Base-by-base conservation (phyloP, 2,797 vertebrate species). In the Podargus strigoides region DNA sequence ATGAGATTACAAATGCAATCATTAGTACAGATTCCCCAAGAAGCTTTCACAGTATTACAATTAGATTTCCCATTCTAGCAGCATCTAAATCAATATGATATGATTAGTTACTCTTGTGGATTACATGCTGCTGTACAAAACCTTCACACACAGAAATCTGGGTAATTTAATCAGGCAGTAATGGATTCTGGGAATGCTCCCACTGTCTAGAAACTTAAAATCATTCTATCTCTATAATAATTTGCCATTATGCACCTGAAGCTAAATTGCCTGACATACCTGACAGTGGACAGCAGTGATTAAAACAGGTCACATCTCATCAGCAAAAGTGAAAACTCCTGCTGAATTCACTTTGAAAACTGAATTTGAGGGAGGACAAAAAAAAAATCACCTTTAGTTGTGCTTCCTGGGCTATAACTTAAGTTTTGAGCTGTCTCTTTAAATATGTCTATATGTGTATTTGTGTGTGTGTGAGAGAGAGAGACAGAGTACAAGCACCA, bases 91-190 rank as follows among this genome's bases (percentile, higher is more conserved):
- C 98, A 98, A 98, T 98, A 97, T 97, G 95, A 97, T 98, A 97
- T 98, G 98, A 98, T 98, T 98, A 98, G 97, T 97, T 97, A 95
- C 97, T 97, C 94, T 91, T 36, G 74, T 97, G 97, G 97, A 97
- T 98, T 98, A 98, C 97, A 98, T 97, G 97, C 97, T 97, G 96
- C 97, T 92, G 97, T 96, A 92, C 97, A 96, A 97, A 98, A 97
- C 97, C 97, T 98, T 97, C 97, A 98, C 97, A 97, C 96, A 81
- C 97, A 96, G 97, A 97, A 97, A 97, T 96, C 97, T 96, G 96
- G 95, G 97, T 98, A 98, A 98, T 98, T 98, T 98, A 98, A 98
- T 97, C 97, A 98, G 96, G 97, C 96, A 96, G 96, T 98, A 97
- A 97, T 97, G 96, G 97, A 97, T 97, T 97, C 97, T 97, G 97